A percentile compares a stretch with the other conserved stretches of the same genome.
Evolutionary conservation across 2,888 invertebrate species (phyloP).

Genomic region (Anaspis maculata): DNA sequence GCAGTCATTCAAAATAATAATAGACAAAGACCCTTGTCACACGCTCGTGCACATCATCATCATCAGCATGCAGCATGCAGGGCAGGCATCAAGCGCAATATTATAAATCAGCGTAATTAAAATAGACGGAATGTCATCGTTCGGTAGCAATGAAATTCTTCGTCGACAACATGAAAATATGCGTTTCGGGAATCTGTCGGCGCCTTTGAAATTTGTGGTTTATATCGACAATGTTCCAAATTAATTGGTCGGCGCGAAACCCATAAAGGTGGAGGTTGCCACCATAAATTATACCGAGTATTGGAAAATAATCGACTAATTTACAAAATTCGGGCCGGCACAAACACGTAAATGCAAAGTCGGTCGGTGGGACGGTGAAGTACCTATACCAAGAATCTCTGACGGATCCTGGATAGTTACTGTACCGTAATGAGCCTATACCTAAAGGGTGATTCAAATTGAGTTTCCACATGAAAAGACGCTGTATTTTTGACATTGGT

Average conservation of each 20-base stretch:
- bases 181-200: constrained; percentile 18
- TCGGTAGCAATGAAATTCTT: constrained; percentile 18
- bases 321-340: constrained; percentile 10
- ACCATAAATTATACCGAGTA: constrained; percentile 18
- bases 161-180: constrained; percentile 18
- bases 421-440: no score
- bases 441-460: no score
- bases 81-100: no score
- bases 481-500: no score
- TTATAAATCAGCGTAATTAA: constrained; percentile 19
- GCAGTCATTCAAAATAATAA: no score
- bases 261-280: constrained; percentile 16
- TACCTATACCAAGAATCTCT: no score
- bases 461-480: no score
- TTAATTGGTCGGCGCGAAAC: constrained; percentile 19
- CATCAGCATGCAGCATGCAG: no score
- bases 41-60: no score
- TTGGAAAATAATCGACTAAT: constrained; percentile 13
- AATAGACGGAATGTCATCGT: constrained; percentile 15
- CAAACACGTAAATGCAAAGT: constrained; percentile 15
- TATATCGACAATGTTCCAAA: constrained; percentile 21
- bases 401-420: no score
- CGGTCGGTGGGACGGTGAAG: no score
- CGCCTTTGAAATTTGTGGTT: constrained; percentile 19
- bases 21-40: no score